Conservation (phyloP, 92 coral and sea anemone genomes). For the Parazoanthus darwini region DNA sequence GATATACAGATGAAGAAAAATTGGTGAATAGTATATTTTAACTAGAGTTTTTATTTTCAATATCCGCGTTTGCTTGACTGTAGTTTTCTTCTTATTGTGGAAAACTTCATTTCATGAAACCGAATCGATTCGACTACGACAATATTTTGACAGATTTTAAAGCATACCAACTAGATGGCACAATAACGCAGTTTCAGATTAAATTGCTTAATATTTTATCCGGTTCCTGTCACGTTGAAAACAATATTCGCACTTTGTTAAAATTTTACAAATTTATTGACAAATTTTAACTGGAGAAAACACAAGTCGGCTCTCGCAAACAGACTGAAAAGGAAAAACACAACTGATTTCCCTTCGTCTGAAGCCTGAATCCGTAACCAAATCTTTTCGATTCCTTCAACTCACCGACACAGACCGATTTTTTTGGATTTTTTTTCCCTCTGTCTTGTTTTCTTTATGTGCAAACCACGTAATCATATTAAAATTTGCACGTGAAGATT, state of each 20-base stretch:
- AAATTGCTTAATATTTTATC: not conserved
- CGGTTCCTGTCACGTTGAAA: not conserved
- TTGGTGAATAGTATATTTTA: too few relatives aligned
- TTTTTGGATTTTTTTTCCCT: not conserved
- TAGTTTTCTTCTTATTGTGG: too few relatives aligned
- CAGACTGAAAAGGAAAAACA: not conserved
- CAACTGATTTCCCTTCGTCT: not conserved
- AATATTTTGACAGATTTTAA: too few relatives aligned
- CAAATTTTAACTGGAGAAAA: not conserved
- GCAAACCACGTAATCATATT: conserved; percentile 35
- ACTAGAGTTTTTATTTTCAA: too few relatives aligned
- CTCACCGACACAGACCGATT: not conserved
- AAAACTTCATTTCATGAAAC: too few relatives aligned
- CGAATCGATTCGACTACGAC: too few relatives aligned
- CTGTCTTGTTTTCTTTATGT: not conserved
- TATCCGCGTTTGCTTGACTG: too few relatives aligned
- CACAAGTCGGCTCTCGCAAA: not conserved
- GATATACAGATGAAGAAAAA: too few relatives aligned
- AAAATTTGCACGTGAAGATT: conserved; percentile 45
- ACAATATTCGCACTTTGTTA: not conserved
- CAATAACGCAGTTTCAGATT: not conserved
- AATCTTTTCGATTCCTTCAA: not conserved
- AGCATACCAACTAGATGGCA: too few relatives aligned
- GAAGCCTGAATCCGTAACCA: not conserved
- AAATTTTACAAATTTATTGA: too few relatives aligned